Evolutionary conservation across 1,140 invertebrate genomes (phyloP).

Genomic region (Harlomillsia oculata): DNA sequence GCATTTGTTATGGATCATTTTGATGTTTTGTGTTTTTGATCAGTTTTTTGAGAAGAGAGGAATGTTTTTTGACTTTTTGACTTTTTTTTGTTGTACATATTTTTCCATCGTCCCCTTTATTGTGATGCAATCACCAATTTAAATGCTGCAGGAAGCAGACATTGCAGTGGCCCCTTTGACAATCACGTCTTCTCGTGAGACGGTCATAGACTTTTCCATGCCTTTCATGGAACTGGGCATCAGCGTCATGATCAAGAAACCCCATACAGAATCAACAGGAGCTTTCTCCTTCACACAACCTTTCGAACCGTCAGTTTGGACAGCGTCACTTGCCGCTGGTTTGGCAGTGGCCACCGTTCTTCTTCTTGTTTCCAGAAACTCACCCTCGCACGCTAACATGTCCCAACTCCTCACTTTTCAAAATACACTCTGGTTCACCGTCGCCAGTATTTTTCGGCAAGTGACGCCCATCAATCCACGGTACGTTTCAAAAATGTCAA

Average conservation of each 20-base stretch:
- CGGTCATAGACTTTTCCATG: slow-evolving; percentile 55
- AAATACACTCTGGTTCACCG: slow-evolving; percentile 57
- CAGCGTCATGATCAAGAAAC: slow-evolving; percentile 59
- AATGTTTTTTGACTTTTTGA: slow-evolving; percentile 5
- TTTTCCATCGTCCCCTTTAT: slow-evolving; percentile 15
- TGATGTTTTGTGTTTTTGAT: too few relatives aligned
- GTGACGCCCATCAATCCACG: slow-evolving; percentile 56
- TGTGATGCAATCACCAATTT: too few relatives aligned
- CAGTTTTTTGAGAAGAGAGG: too few relatives aligned
- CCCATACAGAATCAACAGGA: slow-evolving; percentile 50
- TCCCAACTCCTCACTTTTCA: slow-evolving; percentile 55
- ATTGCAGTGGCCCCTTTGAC: slow-evolving; percentile 55
- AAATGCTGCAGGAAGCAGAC: slow-evolving; percentile 48
- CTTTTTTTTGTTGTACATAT: slow-evolving; percentile 12
- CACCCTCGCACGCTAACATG: slow-evolving; percentile 12
- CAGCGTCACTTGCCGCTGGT: slow-evolving; percentile 52
- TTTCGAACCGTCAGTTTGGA: slow-evolving; percentile 55
- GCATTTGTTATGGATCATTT: too few relatives aligned
- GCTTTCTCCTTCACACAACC: slow-evolving; percentile 54
- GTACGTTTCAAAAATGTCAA: too few relatives aligned
- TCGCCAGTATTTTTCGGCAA: slow-evolving; percentile 58
- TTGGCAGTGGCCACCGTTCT: slow-evolving; percentile 53
- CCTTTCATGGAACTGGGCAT: slow-evolving; percentile 63
- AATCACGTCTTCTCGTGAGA: slow-evolving; percentile 52
- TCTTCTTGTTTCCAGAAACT: slow-evolving; percentile 46